Base-by-base conservation (phyloP, 2,113 vertebrate genomes). In the Aphelocoma coerulescens region DNA sequence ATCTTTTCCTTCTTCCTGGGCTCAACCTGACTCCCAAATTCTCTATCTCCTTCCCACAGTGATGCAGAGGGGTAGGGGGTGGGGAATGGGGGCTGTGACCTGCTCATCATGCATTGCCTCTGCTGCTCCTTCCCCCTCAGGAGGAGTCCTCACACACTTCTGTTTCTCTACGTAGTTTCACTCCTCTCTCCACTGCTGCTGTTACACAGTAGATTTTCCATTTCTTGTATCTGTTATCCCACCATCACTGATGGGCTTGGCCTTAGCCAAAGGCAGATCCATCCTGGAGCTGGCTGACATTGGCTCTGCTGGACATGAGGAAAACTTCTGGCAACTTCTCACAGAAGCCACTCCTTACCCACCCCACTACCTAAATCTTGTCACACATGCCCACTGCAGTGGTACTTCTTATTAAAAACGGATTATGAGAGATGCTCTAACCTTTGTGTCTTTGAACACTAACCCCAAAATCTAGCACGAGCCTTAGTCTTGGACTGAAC, bases 151-250 rank as follows among this genome's bases (percentile, higher is more conserved):
- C n/a, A 62, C 10, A 37, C 20, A 7, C 24, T n/a, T 68, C 46
- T 19, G 9, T 27, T 66, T 43, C 16, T 22, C 51, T 57, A 1
- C 0, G 0, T 33, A n/a, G 24, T 58, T 57, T 58, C 43, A 17
- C 23, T 79, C 16, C 10, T 71, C 41, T 63, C 24, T 55, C 43
- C 66, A 35, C 41, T 17, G 10, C 39, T 46, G 23, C 13, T 69
- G 15, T 41, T 48, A 41, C 16, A 43, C 26, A 49, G 17, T 14
- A 73, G 35, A 55, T 80, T 51, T 79, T 43, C 35, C 14, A 35
- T 43, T 65, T 72, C 14, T 54, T 43, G 0, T 35, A 8, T 35
- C 13, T 43, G 7, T 49, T 80, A 32, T 22, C 32, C n/a, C 37
- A 44, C 10, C 18, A 37, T 23, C 43, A 51, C 43, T 58, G 43